These are phyloP conservation scores for Octopus sinensis DNA, from an alignment of 1,140 invertebrate species.

Conservation along the genomic window DNA sequence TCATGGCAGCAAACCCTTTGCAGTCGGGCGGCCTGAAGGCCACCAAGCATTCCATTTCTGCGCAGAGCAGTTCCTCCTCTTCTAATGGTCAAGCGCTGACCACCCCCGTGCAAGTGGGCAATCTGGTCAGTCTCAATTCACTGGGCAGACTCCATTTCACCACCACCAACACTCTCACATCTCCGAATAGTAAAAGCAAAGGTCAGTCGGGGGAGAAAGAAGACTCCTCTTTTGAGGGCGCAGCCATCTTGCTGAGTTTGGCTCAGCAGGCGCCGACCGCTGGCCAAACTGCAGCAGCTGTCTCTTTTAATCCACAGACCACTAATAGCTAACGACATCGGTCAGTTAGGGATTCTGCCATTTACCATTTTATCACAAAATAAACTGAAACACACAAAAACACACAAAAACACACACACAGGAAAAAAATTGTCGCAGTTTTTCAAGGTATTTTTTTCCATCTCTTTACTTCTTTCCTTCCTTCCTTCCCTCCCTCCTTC, in stretches of 20 bases:
- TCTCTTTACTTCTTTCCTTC: no score
- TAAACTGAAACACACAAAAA: neutral
- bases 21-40: neutral
- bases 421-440: neutral
- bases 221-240: neutral
- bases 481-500: no score
- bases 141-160: neutral
- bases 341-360: neutral
- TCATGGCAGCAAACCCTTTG: neutral
- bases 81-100: neutral
- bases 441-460: no score
- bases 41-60: neutral
- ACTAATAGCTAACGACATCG: neutral
- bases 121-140: neutral
- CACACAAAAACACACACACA: neutral
- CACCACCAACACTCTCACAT: neutral
- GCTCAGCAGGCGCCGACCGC: neutral
- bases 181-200: no score
- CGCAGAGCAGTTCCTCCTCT: neutral
- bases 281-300: neutral
- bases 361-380: no score
- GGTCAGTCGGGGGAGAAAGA: neutral
- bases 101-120: neutral
- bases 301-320: neutral
- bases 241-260: slow-evolving; percentile 12